Evolutionary conservation across 2,113 vertebrate genomes (phyloP).

Genomic region (Helogale parvula): DNA sequence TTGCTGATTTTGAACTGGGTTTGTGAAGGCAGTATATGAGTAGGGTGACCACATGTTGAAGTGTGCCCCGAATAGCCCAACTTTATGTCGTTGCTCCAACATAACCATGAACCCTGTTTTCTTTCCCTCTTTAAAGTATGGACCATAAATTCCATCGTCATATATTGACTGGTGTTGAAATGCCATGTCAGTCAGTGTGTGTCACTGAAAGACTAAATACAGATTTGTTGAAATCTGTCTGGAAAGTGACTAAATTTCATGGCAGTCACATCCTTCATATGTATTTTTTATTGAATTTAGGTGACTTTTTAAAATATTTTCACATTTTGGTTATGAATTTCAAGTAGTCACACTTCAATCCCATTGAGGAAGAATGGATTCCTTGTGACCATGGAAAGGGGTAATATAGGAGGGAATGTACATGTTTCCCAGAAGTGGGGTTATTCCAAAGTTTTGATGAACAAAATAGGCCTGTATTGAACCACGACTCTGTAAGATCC

Average conservation of each 20-base stretch:
- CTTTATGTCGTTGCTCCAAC: neutral
- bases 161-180: rapidly evolving
- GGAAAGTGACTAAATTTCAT: neutral
- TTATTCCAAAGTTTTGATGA: neutral
- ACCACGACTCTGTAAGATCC: too few species aligned
- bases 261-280: neutral
- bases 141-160: neutral
- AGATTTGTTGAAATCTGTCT: neutral
- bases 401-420: neutral
- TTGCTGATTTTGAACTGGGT: neutral
- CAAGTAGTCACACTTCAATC: neutral
- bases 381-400: neutral
- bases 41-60: rapidly evolving
- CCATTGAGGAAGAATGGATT: neutral
- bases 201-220: neutral
- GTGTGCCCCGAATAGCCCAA: rapidly evolving
- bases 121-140: neutral
- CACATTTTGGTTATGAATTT: neutral
- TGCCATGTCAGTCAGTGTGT: too few species aligned
- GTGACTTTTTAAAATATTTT: neutral
- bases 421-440: neutral
- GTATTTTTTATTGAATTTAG: neutral
- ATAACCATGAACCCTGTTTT: too few species aligned
- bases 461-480: neutral
- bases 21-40: neutral